Evolutionary conservation across 1,140 invertebrate genomes (phyloP).

Genomic region (Zaprionus taronus): DNA sequence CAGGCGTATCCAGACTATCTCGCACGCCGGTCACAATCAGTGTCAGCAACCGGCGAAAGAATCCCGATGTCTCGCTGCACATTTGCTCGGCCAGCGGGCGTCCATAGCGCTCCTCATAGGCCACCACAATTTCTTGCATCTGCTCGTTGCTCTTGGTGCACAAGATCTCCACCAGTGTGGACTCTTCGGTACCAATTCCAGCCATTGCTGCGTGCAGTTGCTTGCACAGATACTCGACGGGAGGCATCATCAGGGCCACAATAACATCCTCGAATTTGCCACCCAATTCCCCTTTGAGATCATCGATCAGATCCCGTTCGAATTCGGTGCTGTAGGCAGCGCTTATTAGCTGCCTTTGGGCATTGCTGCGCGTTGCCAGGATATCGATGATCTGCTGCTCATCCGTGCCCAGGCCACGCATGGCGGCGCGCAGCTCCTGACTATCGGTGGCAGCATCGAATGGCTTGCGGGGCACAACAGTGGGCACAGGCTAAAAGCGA

Average conservation of each 20-base stretch:
- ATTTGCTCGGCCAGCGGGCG: constrained; percentile 91
- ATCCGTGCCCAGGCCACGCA: constrained; percentile 92
- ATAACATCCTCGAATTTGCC: constrained; percentile 92
- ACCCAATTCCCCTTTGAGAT: constrained; percentile 90
- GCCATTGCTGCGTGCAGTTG: constrained; percentile 89
- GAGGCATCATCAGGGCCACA: constrained; percentile 89
- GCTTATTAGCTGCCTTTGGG: constrained; percentile 89
- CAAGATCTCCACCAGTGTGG: constrained; percentile 89
- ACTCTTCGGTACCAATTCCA: constrained; percentile 87
- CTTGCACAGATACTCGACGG: constrained; percentile 89
- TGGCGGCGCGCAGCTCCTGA: constrained; percentile 88
- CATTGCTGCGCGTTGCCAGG: constrained; percentile 87
- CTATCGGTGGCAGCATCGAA: constrained; percentile 90
- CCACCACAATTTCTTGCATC: constrained; percentile 87
- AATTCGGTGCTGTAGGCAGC: constrained; percentile 90
- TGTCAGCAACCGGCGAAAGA: constrained; percentile 90
- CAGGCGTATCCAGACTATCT: constrained; percentile 84
- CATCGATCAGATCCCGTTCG: constrained; percentile 90
- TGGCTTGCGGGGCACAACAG: constrained; percentile 86
- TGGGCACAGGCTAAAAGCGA: constrained; percentile 85
- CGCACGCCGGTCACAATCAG: constrained; percentile 87
- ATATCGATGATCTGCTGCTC: constrained; percentile 91
- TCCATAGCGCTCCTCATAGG: constrained; percentile 89
- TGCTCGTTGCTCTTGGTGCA: constrained; percentile 89
- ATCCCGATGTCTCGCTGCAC: constrained; percentile 91